A percentile compares a stretch with the other conserved stretches of the same genome.
These are phyloP conservation scores for Hypocryptadius cinnamomeus DNA, from an alignment of 2,113 vertebrate genomes.

Conservation along the genomic window DNA sequence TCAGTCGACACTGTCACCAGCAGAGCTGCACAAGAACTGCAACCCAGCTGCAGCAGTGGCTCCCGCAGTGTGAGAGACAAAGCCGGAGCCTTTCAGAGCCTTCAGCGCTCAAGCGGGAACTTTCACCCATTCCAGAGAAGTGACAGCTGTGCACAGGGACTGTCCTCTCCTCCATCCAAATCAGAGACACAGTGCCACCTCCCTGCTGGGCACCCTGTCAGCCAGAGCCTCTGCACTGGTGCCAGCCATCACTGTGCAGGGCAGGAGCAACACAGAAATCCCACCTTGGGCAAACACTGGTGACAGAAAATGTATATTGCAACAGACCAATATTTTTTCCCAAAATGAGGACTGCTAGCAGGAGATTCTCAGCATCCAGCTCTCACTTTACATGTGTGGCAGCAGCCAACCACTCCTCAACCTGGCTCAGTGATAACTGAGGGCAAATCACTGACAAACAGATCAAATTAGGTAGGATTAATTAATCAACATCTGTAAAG, in stretches of 20 bases:
- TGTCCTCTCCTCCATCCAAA: neutral
- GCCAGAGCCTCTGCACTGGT: fast-evolving
- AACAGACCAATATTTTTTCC: fast-evolving
- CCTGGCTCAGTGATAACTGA: neutral
- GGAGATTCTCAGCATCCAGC: neutral
- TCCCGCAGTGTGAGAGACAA: fast-evolving
- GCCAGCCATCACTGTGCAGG: neutral
- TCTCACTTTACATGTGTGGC: fast-evolving
- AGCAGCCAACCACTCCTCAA: neutral
- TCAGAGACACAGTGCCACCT: fast-evolving
- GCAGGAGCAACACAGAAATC: neutral
- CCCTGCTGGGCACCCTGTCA: fast-evolving
- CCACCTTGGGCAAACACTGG: neutral
- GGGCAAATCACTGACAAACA: neutral
- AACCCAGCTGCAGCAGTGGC: neutral
- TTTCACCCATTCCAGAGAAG: neutral
- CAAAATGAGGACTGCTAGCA: neutral
- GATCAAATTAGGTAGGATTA: neutral
- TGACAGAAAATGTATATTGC: neutral
- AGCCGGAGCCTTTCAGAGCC: neutral
- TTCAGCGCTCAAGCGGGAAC: neutral
- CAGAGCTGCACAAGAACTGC: slow-evolving; percentile 30
- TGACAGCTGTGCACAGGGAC: fast-evolving
- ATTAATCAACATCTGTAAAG: neutral
- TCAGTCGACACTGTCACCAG: slow-evolving; percentile 37